Conservation (phyloP, 2,888 invertebrate species). For the Oxycera nigricornis region DNA sequence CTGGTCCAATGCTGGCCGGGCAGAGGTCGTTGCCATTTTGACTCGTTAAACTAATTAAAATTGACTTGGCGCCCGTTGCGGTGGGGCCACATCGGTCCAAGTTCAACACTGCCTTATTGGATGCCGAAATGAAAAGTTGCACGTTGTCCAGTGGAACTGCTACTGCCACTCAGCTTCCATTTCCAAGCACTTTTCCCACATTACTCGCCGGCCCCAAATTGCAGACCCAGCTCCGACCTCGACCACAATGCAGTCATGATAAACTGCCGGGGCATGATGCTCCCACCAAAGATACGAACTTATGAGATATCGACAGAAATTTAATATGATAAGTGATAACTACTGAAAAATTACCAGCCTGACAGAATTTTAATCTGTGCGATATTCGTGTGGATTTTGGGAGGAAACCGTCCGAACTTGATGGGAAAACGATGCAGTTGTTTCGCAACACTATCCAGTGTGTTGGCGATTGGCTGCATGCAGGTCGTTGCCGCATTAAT, state of each 20-base stretch:
- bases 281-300: conserved; percentile 6
- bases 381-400: neutral
- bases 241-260: conserved; percentile 26
- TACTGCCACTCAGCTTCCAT: neutral
- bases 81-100: conserved; percentile 8
- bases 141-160: neutral
- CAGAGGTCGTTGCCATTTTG: conserved; percentile 39
- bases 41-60: conserved; percentile 41
- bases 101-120: conserved; percentile 9
- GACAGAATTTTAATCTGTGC: conserved; percentile 30
- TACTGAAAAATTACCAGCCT: conserved; percentile 21
- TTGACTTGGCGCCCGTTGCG: conserved; percentile 19
- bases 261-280: conserved; percentile 28
- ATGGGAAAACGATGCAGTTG: conserved; percentile 18
- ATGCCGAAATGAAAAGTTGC: conserved; percentile 29
- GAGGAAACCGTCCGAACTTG: neutral
- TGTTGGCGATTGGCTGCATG: neutral
- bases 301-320: conserved; percentile 38
- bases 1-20: conserved; percentile 13
- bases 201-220: neutral
- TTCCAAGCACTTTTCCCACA: neutral
- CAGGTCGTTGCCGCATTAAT: conserved; percentile 20
- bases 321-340: conserved; percentile 39
- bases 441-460: neutral
- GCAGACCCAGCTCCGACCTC: neutral